Percentiles rank a stretch among this genome's conserved stretches.
Evolutionary conservation across 2,888 invertebrate genomes (phyloP).

Genomic region (Stegana nigrithorax): DNA sequence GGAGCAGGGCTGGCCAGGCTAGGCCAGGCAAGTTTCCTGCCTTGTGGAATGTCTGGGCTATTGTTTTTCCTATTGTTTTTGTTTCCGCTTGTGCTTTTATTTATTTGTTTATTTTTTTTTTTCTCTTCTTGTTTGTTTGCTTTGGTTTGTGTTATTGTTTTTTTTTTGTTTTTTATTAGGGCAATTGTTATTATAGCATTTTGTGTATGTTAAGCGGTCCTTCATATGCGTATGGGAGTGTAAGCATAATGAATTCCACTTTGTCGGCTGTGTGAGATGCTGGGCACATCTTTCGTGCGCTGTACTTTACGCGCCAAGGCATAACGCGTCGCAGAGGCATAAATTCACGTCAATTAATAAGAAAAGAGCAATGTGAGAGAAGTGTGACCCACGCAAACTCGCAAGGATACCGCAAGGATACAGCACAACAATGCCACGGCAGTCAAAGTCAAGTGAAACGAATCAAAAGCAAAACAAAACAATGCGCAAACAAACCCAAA

Average conservation of each 20-base stretch:
- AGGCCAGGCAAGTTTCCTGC: no score
- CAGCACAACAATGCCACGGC: conserved; percentile 24
- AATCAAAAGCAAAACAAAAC: conserved; percentile 36
- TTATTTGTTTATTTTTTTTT: no score
- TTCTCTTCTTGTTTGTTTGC: no score
- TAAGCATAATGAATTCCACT: no score
- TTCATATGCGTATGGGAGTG: no score
- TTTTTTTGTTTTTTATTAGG: not conserved
- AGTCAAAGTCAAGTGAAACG: not conserved
- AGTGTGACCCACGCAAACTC: no score
- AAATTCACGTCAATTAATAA: conserved; percentile 62
- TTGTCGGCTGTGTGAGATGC: conserved; percentile 13
- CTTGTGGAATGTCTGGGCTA: no score
- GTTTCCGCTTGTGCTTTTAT: no score
- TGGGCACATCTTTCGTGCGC: conserved; percentile 36
- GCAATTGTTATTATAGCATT: not conserved
- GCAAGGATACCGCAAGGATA: no score
- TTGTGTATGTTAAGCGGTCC: no score
- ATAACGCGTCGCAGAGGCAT: conserved; percentile 61
- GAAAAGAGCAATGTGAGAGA: conserved; percentile 52
- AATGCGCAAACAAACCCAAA: conserved; percentile 24
- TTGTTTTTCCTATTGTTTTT: no score
- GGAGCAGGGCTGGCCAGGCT: no score
- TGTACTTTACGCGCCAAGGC: conserved; percentile 52
- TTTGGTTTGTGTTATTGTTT: not conserved